These are phyloP conservation scores for Minunthozetes semirufus DNA, from an alignment of 2,888 invertebrate genomes.

Conservation along the genomic window DNA sequence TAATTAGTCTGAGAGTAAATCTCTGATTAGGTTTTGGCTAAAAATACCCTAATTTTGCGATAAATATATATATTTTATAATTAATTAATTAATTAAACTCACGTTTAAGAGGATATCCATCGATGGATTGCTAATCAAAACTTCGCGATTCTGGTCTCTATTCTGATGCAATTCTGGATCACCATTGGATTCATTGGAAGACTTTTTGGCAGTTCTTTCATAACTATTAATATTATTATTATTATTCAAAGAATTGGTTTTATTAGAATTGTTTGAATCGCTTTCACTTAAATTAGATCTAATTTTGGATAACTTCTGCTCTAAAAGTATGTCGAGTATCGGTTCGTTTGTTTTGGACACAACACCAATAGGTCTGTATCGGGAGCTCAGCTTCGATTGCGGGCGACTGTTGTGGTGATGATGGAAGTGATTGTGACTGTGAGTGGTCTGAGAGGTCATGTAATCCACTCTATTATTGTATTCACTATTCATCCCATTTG, in stretches of 20 bases:
- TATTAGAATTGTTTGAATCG: constrained; percentile 36
- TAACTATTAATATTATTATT: not conserved
- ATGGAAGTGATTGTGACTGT: not conserved
- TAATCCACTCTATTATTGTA: not conserved
- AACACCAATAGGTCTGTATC: too few species aligned
- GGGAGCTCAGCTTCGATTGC: not conserved
- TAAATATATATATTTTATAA: too few species aligned
- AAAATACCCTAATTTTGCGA: too few species aligned
- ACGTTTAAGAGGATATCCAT: not conserved
- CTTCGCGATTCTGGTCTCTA: not conserved
- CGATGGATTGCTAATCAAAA: not conserved
- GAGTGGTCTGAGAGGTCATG: not conserved
- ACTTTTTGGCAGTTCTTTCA: not conserved
- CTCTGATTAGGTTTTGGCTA: too few species aligned
- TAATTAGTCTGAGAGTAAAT: too few species aligned
- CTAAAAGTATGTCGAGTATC: constrained; percentile 40
- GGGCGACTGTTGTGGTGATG: not conserved
- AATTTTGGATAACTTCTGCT: constrained; percentile 39
- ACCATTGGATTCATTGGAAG: not conserved
- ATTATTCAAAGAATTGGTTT: constrained; percentile 10
- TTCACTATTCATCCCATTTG: not conserved
- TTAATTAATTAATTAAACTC: not conserved
- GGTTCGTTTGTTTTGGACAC: constrained; percentile 39
- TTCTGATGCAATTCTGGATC: not conserved
- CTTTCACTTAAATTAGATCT: constrained; percentile 32